Evolutionary conservation across 2,888 invertebrate species (phyloP), one percentile per base, ranked within the genome.

Genomic region (Anticlea derivata): DNA sequence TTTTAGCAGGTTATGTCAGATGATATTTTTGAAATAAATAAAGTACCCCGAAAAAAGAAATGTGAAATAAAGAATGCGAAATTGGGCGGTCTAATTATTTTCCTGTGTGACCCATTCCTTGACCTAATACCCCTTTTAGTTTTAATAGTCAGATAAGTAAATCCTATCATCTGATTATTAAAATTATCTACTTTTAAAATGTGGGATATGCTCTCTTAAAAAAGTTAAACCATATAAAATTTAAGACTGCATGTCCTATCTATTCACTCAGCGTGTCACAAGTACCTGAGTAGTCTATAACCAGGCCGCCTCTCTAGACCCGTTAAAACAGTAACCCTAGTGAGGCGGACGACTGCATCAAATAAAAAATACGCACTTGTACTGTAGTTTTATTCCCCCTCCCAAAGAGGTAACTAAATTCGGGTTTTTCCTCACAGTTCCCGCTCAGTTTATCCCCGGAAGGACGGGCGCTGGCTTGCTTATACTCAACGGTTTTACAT

Each of bases 371-470:
- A 26, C 12, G 17, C 30, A 13, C 11, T 13, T 2, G 10, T 39
- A 35, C 37, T 34, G 43, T 58, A 51, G 61, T 68, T 65, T 68
- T 55, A 64, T 63, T 65, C 6, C 52, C 43, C 53, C 34, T 37
- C 29, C 7, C 22, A 47, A 56, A 55, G 55, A 61, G 60, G 64
- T 62, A 59, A 41, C 58, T 58, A 63, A 64, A 46, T 20, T 40
- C 5, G 49, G 48, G 55, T 58, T 62, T 60, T 50, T 62, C 58
- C 56, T 60, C 70, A 77, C 89, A 86, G 89, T 90, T 67, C 88
- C 86, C 46, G 89, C 89, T 5, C 83, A 84, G 66, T 90, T 88
- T 60, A 88, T 90, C 51, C 88, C 89, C 0, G 89, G 89, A 22
- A 64, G 89, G 37, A 89, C 89, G 0, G 89, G 89, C 0, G 87